phyloP scores from a whole-genome alignment of 2,797 vertebrate species.

The Karalla daura region DNA sequence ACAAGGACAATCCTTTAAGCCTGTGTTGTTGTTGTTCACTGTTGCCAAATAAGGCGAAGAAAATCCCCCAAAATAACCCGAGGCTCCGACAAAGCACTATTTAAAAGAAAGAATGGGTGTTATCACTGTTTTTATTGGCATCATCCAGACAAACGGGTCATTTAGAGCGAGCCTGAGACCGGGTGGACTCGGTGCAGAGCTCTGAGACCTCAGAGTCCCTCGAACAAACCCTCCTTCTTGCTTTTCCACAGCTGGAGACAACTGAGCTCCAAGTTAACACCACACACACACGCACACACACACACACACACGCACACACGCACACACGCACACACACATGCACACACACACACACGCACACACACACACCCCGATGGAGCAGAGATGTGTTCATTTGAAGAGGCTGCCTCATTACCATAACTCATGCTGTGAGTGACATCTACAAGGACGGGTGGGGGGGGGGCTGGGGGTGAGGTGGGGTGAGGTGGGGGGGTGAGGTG shows the following conservation, averaged over 20 bases:
- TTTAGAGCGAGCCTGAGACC: slow-evolving; percentile 5
- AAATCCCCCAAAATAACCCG: neutral
- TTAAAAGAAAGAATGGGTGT: neutral
- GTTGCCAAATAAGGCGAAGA: neutral
- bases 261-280: neutral
- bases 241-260: slow-evolving; percentile 32
- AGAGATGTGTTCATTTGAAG: slow-evolving; percentile 29
- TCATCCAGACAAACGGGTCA: neutral
- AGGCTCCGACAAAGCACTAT: neutral
- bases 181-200: neutral
- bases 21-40: neutral
- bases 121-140: neutral
- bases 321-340: neutral
- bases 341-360: neutral
- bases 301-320: neutral
- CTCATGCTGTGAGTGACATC: slow-evolving; percentile 34
- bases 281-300: neutral
- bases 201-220: neutral
- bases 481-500: too few relatives aligned
- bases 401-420: slow-evolving; percentile 43
- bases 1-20: neutral
- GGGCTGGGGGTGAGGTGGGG: too few relatives aligned
- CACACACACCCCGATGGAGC: too few relatives aligned
- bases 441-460: slow-evolving; percentile 49
- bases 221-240: slow-evolving; percentile 13